These are phyloP conservation scores for Axinella damicornis DNA, from an alignment of 37 sponge, comb jelly and placozoan genomes.

Conservation along the genomic window DNA sequence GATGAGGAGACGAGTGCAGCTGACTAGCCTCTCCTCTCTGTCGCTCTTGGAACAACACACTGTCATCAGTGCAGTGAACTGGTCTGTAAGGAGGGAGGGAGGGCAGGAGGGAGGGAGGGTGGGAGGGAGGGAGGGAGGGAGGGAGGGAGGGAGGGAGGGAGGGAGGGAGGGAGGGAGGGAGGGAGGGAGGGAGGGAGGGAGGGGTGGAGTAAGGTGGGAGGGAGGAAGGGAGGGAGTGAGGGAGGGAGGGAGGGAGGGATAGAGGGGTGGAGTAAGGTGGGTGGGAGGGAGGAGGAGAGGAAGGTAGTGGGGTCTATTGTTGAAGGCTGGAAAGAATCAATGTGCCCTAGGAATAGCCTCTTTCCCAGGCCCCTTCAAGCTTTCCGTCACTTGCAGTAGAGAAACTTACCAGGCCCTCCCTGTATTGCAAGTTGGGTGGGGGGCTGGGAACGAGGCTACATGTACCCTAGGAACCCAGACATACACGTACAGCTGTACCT, in stretches of 20 bases:
- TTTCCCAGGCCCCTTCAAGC: too few species aligned
- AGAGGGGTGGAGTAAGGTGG: too few species aligned
- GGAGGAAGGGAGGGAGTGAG: neutral
- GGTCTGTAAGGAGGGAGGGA: slow-evolving; percentile 35
- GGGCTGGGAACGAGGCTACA: too few species aligned
- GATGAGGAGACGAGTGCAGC: slow-evolving; percentile 59
- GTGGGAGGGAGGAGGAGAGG: too few species aligned
- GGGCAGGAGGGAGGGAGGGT: too few species aligned
- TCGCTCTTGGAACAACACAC: slow-evolving; percentile 38
- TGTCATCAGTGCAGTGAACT: slow-evolving; percentile 72
- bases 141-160: neutral
- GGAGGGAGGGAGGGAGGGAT: neutral
- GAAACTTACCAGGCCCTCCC: too few species aligned
- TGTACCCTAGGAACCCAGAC: too few species aligned
- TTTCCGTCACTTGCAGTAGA: too few species aligned
- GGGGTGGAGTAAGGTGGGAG: neutral
- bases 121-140: neutral
- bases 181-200: slow-evolving; percentile 12
- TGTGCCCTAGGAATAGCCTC: too few species aligned
- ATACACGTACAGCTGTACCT: slow-evolving; percentile 31
- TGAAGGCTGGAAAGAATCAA: too few species aligned
- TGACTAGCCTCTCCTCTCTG: slow-evolving; percentile 17
- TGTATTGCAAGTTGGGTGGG: too few species aligned
- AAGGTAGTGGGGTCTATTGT: too few species aligned
- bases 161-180: neutral